phyloP scores from a whole-genome alignment of 1,140 invertebrate species.

The Galleria mellonella region DNA sequence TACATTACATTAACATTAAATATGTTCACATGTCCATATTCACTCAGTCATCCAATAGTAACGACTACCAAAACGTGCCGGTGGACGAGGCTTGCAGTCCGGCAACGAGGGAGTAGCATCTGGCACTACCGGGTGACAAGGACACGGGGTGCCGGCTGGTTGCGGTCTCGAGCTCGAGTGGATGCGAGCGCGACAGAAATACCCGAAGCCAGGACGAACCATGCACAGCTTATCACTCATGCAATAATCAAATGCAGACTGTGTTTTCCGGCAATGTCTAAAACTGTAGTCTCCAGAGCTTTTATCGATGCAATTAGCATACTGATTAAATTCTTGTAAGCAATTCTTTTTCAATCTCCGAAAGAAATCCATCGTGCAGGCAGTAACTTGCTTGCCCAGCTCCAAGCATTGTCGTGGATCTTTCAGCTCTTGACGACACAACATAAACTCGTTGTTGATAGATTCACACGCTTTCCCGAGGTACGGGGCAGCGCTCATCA shows the following conservation, averaged over 20 bases:
- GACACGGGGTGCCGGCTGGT: conserved; percentile 72
- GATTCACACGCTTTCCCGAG: conserved; percentile 93
- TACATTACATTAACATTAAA: too few species aligned
- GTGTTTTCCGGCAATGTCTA: conserved; percentile 87
- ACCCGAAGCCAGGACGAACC: conserved; percentile 87
- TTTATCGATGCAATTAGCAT: conserved; percentile 92
- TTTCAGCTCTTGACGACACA: conserved; percentile 87
- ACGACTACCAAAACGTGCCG: conserved; percentile 77
- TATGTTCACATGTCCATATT: too few species aligned
- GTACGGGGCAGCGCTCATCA: conserved; percentile 89
- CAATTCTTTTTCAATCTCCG: conserved; percentile 90
- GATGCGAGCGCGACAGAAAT: conserved; percentile 87
- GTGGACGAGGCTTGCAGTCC: conserved; percentile 74
- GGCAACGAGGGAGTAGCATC: conserved; percentile 80
- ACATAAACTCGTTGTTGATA: conserved; percentile 95
- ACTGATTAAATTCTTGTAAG: conserved; percentile 87
- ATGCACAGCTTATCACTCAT: conserved; percentile 88
- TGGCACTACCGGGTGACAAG: conserved; percentile 44
- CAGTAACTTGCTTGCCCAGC: conserved; percentile 93
- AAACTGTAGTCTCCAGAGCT: conserved; percentile 80
- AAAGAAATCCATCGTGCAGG: conserved; percentile 92
- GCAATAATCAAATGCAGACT: conserved; percentile 90
- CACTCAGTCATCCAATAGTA: conserved; percentile 60
- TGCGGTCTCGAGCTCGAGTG: conserved; percentile 77
- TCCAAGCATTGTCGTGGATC: conserved; percentile 91